These are phyloP conservation scores for Malaclemys terrapin DNA, from an alignment of 2,113 vertebrate species.

Conservation along the genomic window DNA sequence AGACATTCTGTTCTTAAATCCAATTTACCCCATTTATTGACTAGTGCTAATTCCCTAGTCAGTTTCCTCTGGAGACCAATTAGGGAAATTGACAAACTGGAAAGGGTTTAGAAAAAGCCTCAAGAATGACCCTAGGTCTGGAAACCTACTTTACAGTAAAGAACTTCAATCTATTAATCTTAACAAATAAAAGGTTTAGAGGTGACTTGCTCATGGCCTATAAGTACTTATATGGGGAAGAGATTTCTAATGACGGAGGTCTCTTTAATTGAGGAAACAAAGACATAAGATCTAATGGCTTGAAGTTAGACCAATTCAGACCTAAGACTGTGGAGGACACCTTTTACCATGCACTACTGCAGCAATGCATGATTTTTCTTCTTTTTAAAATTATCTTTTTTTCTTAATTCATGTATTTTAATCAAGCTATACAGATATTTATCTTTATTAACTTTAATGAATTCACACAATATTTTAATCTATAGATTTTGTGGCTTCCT, in stretches of 20 bases:
- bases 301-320: neutral
- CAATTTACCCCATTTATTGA: constrained; percentile 13
- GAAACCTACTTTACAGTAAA: neutral
- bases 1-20: neutral
- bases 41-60: neutral
- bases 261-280: neutral
- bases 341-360: neutral
- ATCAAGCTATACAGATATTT: neutral
- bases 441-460: neutral
- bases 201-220: neutral
- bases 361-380: neutral
- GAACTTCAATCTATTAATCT: neutral
- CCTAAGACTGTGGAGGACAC: neutral
- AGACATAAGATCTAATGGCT: neutral
- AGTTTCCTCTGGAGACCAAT: constrained; percentile 11
- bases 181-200: neutral
- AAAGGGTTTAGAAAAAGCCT: neutral
- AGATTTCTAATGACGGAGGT: neutral
- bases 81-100: neutral
- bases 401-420: too few species aligned
- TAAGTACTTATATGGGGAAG: neutral
- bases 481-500: neutral
- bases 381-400: neutral
- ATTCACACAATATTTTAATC: neutral
- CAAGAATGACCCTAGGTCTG: neutral